Conservation (phyloP, 2,797 vertebrate genomes). For the Otus scops region DNA sequence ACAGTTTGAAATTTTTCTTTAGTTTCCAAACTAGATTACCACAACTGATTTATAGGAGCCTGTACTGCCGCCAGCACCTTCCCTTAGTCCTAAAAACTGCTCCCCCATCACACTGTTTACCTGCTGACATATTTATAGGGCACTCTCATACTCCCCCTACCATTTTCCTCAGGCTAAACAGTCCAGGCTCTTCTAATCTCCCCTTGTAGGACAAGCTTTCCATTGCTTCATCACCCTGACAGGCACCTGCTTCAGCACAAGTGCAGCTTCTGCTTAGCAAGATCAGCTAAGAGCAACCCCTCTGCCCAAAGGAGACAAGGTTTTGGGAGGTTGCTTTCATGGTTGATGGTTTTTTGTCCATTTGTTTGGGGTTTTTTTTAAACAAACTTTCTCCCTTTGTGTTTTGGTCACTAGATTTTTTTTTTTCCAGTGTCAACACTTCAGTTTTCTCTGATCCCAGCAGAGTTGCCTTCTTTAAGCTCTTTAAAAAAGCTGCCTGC, state of each 20-base stretch:
- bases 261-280: background rate
- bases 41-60: background rate
- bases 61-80: background rate
- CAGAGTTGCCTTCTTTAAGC: background rate
- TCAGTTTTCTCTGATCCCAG: background rate
- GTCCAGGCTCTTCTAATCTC: background rate
- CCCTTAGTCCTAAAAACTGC: background rate
- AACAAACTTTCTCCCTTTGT: background rate
- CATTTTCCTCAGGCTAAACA: background rate
- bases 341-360: background rate
- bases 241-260: background rate
- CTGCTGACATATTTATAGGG: background rate
- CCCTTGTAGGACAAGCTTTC: background rate
- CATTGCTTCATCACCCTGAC: background rate
- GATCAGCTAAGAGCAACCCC: background rate
- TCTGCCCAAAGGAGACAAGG: background rate
- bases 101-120: background rate
- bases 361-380: background rate
- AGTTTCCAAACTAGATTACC: background rate
- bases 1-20: background rate
- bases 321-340: background rate
- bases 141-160: background rate
- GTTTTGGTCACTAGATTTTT: background rate
- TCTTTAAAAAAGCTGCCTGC: background rate
- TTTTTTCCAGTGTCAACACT: background rate